Evolutionary conservation across 2,113 vertebrate species (phyloP), one percentile per base, ranked within the genome.

Genomic region (Vimba vimba): DNA sequence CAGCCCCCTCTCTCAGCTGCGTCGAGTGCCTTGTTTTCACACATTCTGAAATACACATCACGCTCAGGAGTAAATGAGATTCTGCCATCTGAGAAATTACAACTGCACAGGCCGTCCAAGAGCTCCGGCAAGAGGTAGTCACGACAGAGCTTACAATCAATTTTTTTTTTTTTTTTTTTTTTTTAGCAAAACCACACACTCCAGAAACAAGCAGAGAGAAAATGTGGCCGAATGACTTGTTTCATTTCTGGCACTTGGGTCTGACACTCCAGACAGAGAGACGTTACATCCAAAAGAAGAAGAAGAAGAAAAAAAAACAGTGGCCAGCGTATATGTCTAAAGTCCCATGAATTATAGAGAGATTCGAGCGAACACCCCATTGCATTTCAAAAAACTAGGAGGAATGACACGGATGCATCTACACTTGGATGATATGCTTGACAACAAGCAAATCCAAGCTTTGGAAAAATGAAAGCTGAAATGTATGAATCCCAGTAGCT

Each of bases 51-150:
- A 87, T 87, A 86, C 75, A 80, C 85, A 85, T 86, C 69, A 62
- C 68, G 66, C 77, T 85, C 80, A 47, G 50, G 80, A 87, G 85
- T 71, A 78, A 88, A 89, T 84, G 82, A 45, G 86, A 85, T 84
- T 88, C 83, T 80, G 62, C 68, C 85, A 88, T 86, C 82, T 88
- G 71, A 86, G 84, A 83, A 88, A 84, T 88, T 84, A 87, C 75
- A 83, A 73, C 84, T 84, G 77, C 76, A 86, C 86, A 84, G 60
- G 45, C 62, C 45, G 43, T 86, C 69, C 45, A 69, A 86, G 78
- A 77, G 52, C 85, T 83, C 39, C 27, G 4, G 81, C 64, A 69
- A 62, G 85, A 84, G 69, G 77, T 55, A 83, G 88, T 82, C 83
- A 83, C 52, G 62, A 79, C 80, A 59, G 73, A 83, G 52, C 57